phyloP scores from a whole-genome alignment of 2,888 invertebrate genomes.

The Rhingia rostrata region DNA sequence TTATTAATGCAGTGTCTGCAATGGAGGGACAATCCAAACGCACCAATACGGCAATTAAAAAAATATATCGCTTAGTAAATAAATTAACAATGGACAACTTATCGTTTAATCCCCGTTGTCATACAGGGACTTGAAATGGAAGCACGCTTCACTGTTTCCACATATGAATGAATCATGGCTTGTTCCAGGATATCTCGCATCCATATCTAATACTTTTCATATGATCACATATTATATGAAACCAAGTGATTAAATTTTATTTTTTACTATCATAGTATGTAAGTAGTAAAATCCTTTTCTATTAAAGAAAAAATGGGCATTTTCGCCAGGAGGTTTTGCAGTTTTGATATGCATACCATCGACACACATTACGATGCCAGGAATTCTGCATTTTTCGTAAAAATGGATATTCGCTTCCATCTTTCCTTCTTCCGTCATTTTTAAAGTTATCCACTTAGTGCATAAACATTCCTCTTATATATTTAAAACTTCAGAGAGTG shows the following conservation, averaged over 20 bases:
- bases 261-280: slow-evolving; percentile 3
- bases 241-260: not conserved
- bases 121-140: slow-evolving; percentile 6
- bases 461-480: slow-evolving; percentile 31
- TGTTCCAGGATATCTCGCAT: not conserved
- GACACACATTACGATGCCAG: slow-evolving; percentile 49
- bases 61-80: not conserved
- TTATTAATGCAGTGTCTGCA: too few species aligned
- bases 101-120: not conserved
- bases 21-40: too few species aligned
- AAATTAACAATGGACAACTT: not conserved
- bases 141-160: not conserved
- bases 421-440: slow-evolving; percentile 38
- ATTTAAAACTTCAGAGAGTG: not conserved
- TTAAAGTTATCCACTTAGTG: slow-evolving; percentile 30
- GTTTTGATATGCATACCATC: slow-evolving; percentile 56
- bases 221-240: not conserved
- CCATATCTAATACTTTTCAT: not conserved
- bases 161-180: not conserved
- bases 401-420: slow-evolving; percentile 39
- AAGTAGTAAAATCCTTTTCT: slow-evolving; percentile 3
- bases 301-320: not conserved
- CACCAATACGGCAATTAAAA: too few species aligned
- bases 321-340: too few species aligned
- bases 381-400: slow-evolving; percentile 45